Evolutionary conservation across 2,888 invertebrate genomes (phyloP).

Genomic region (Phlogophora meticulosa): DNA sequence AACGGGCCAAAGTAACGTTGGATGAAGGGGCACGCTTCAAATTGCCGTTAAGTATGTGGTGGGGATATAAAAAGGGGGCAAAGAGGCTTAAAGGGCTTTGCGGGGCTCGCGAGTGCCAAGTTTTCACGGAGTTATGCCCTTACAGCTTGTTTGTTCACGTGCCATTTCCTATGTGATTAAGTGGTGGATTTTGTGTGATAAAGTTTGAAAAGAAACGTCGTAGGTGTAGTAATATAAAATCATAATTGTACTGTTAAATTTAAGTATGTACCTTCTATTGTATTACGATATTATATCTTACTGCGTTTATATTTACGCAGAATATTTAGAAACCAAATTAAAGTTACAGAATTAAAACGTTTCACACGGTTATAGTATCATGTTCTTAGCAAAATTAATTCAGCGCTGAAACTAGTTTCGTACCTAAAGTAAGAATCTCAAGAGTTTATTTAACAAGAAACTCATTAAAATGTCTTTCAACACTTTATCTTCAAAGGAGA

Average conservation of each 20-base stretch:
- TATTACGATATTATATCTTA: not conserved
- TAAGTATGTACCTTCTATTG: not conserved
- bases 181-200: constrained; percentile 77
- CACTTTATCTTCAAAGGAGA: constrained; percentile 67
- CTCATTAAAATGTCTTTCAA: constrained; percentile 64
- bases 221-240: constrained; percentile 42
- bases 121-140: constrained; percentile 81
- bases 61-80: constrained; percentile 84
- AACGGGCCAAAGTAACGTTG: constrained; percentile 73
- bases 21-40: constrained; percentile 80
- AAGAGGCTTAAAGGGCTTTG: constrained; percentile 87
- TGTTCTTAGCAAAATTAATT: constrained; percentile 22
- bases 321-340: not conserved
- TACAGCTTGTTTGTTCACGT: constrained; percentile 81
- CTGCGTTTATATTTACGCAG: not conserved
- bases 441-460: constrained; percentile 61
- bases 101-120: constrained; percentile 80
- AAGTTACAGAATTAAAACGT: constrained; percentile 1
- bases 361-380: constrained; percentile 17
- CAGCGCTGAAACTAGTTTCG: constrained; percentile 29
- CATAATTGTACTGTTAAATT: constrained; percentile 23
- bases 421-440: constrained; percentile 39
- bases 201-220: constrained; percentile 67
- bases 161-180: constrained; percentile 84
- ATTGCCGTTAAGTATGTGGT: constrained; percentile 88